Percentiles rank a stretch among this genome's conserved stretches.
Conservation (phyloP, 2,888 invertebrate genomes). For the Sisyra nigra region DNA sequence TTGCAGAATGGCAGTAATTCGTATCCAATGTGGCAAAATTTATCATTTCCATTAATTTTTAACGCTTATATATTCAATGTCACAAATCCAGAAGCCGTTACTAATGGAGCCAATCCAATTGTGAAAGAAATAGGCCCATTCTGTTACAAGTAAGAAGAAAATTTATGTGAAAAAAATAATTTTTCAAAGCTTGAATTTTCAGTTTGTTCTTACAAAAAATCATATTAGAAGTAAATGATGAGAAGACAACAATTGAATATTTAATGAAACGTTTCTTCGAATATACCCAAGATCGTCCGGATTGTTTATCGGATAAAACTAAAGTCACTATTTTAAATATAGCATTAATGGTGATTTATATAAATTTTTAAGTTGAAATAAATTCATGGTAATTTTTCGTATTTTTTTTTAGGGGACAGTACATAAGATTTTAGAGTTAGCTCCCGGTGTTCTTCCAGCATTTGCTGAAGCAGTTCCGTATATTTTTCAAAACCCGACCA, state of each 20-base stretch:
- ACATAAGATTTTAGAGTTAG: slow-evolving; percentile 27
- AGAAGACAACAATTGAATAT: background rate
- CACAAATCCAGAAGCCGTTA: slow-evolving; percentile 37
- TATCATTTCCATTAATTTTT: slow-evolving; percentile 38
- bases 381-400: background rate
- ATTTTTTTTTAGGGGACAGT: slow-evolving; percentile 26
- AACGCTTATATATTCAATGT: slow-evolving; percentile 41
- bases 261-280: background rate
- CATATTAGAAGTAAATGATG: background rate
- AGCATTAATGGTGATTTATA: slow-evolving; percentile 1
- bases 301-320: background rate
- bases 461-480: slow-evolving; percentile 34
- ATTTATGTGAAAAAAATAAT: background rate
- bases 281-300: background rate
- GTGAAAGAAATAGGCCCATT: slow-evolving; percentile 44
- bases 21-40: slow-evolving; percentile 40
- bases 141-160: slow-evolving; percentile 35
- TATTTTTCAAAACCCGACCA: slow-evolving; percentile 32
- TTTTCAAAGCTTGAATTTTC: background rate
- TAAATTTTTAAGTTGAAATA: background rate
- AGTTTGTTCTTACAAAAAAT: slow-evolving; percentile 1
- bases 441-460: slow-evolving; percentile 28
- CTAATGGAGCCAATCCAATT: slow-evolving; percentile 33
- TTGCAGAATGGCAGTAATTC: slow-evolving; percentile 36
- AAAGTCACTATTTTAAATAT: slow-evolving; percentile 2